Evolutionary conservation across 1,140 invertebrate genomes (phyloP).

Genomic region (Drosophila bocqueti): DNA sequence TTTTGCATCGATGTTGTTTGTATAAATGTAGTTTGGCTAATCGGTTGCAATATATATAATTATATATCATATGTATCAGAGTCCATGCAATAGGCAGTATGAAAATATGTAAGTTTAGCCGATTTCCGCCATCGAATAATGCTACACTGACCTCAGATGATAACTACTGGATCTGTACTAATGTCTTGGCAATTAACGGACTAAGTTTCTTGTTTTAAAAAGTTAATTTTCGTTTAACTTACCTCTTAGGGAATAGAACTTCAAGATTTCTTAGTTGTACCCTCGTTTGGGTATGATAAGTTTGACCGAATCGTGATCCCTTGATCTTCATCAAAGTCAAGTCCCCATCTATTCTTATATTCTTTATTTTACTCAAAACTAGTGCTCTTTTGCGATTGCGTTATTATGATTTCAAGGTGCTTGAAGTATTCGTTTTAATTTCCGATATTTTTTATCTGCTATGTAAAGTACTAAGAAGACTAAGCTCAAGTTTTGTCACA

Average conservation of each 20-base stretch:
- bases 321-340: background rate
- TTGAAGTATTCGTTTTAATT: background rate
- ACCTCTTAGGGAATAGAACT: background rate
- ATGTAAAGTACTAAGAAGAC: background rate
- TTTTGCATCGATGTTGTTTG: conserved; percentile 62
- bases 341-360: background rate
- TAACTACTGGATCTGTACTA: conserved; percentile 1
- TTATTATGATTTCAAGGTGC: background rate
- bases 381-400: background rate
- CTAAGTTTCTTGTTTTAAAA: background rate
- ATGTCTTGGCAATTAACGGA: conserved; percentile 3
- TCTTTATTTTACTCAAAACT: background rate
- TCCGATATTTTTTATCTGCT: no score
- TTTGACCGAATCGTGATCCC: background rate
- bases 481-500: background rate
- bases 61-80: background rate
- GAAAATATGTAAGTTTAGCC: conserved; percentile 5
- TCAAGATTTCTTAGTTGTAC: background rate
- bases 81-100: background rate
- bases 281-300: background rate
- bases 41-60: conserved; percentile 9
- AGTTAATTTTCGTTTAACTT: background rate
- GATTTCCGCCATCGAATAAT: conserved; percentile 6
- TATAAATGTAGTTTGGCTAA: conserved; percentile 53
- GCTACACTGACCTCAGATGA: conserved; percentile 7